Percentiles rank a stretch among this genome's conserved stretches.
These are phyloP conservation scores for Ptilodon capucinus DNA, from an alignment of 2,888 invertebrate species.

Conservation along the genomic window DNA sequence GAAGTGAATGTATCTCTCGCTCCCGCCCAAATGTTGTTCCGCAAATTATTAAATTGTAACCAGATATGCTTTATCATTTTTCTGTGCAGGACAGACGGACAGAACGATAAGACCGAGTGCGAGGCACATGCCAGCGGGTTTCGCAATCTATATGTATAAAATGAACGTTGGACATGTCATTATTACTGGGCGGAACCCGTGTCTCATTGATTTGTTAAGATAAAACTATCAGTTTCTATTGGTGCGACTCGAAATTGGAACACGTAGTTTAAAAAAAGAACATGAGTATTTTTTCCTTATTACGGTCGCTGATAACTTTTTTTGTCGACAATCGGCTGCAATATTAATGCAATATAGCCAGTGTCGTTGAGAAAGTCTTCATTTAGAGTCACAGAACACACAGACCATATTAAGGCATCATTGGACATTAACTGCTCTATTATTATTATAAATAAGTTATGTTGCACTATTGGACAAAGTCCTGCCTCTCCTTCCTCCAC, in stretches of 20 bases:
- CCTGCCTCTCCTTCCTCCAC: no score
- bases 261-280: neutral
- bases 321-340: no score
- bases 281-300: neutral
- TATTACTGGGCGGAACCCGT: conserved; percentile 9
- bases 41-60: conserved; percentile 59
- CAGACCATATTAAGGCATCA: no score
- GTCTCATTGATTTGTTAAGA: conserved; percentile 2
- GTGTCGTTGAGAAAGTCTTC: no score
- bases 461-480: no score
- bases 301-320: neutral
- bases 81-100: conserved; percentile 67
- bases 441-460: no score
- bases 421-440: no score
- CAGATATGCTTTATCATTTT: conserved; percentile 74
- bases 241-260: conserved; percentile 4
- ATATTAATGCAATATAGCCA: no score
- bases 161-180: conserved; percentile 7
- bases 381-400: no score
- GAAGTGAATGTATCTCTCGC: conserved; percentile 11
- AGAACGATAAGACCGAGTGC: conserved; percentile 53
- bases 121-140: conserved; percentile 43
- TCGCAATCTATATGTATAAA: conserved; percentile 47
- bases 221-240: conserved; percentile 9
- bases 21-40: conserved; percentile 31